These are phyloP conservation scores for Teleogryllus occipitalis DNA, from an alignment of 1,140 invertebrate species.

Conservation along the genomic window DNA sequence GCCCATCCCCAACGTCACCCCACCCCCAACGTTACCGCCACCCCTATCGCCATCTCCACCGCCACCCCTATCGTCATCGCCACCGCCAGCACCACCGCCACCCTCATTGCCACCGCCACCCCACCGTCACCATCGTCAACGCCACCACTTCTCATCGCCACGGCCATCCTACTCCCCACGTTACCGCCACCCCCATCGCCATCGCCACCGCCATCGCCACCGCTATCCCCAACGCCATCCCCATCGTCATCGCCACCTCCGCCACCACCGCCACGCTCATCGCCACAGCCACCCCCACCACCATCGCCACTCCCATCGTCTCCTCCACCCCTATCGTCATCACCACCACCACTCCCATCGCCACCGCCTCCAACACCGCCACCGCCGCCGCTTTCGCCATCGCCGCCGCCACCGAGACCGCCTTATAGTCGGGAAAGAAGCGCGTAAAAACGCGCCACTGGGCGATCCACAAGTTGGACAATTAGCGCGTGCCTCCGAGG, in stretches of 20 bases:
- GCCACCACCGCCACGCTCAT: neutral
- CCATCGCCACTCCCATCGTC: neutral
- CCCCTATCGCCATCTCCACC: too few species aligned
- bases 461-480: too few species aligned
- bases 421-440: neutral
- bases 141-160: neutral
- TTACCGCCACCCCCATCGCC: neutral
- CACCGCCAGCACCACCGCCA: too few species aligned
- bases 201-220: neutral
- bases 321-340: neutral
- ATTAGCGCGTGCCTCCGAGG: too few species aligned
- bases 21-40: neutral
- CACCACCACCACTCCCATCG: neutral
- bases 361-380: neutral
- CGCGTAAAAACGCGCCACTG: too few species aligned
- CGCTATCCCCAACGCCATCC: neutral
- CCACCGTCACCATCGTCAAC: neutral
- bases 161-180: too few species aligned
- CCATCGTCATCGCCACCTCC: neutral
- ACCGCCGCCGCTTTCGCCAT: neutral
- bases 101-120: neutral
- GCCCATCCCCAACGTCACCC: fast-evolving
- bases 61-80: too few species aligned
- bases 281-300: neutral
- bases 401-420: neutral